Percentiles rank a stretch among this genome's conserved stretches.
phyloP scores from a whole-genome alignment of 1,140 invertebrate genomes.

The Lycorma delicatula region DNA sequence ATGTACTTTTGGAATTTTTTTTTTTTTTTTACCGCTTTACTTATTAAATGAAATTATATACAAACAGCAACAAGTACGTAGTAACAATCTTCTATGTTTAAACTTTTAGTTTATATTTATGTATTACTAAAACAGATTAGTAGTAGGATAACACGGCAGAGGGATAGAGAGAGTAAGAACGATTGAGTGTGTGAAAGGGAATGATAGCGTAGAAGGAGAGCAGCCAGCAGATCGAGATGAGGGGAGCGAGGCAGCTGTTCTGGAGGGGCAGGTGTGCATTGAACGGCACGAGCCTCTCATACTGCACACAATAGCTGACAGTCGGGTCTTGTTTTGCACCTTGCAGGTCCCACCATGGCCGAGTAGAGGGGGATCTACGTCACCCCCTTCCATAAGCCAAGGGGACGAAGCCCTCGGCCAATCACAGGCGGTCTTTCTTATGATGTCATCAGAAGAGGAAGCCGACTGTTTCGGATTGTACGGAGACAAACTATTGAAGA shows the following conservation, averaged over 20 bases:
- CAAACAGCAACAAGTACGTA: no score
- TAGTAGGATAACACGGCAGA: no score
- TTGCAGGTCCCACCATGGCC: slow-evolving; percentile 29
- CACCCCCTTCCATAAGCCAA: slow-evolving; percentile 19
- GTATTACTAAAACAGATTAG: no score
- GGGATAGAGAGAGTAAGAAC: no score
- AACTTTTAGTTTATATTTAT: no score
- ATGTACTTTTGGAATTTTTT: no score
- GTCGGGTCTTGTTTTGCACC: slow-evolving; percentile 29
- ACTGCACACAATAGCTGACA: slow-evolving; percentile 29
- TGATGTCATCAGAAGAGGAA: slow-evolving; percentile 93
- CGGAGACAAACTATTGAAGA: slow-evolving; percentile 82
- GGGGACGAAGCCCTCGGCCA: slow-evolving; percentile 43
- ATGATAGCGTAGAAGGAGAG: no score
- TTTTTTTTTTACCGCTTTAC: no score
- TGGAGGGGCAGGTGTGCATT: slow-evolving; percentile 18
- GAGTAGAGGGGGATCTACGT: slow-evolving; percentile 25
- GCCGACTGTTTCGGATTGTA: slow-evolving; percentile 81
- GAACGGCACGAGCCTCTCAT: slow-evolving; percentile 19
- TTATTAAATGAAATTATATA: no score
- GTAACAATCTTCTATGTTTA: no score
- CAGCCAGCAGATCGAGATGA: neutral
- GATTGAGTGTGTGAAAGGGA: no score
- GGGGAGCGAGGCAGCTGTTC: neutral
- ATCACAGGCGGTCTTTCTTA: slow-evolving; percentile 60